Conservation (phyloP, 2,888 invertebrate genomes). For the Thysanoteuthis rhombus region DNA sequence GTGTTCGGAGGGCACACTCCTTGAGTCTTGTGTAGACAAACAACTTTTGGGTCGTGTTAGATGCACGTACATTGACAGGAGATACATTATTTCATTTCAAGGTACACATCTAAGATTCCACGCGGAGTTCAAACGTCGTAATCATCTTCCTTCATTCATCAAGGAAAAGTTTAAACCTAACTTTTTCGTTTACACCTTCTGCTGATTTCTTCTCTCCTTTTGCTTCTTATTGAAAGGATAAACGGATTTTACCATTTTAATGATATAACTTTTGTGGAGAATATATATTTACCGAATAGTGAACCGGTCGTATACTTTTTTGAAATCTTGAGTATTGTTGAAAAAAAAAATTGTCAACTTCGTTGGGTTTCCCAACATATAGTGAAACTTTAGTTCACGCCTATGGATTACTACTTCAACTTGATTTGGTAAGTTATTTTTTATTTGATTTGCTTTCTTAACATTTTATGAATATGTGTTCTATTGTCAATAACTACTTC, state of each 20-base stretch:
- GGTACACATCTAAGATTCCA: background rate
- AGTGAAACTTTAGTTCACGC: background rate
- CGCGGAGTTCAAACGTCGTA: background rate
- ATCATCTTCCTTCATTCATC: background rate
- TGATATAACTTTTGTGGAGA: background rate
- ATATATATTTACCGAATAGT: background rate
- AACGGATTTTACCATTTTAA: background rate
- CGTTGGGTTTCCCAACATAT: background rate
- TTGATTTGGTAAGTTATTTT: background rate
- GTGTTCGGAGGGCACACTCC: background rate
- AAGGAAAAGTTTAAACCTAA: background rate
- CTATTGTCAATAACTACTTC: background rate
- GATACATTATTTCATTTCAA: too few species aligned
- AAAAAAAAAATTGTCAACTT: too few species aligned
- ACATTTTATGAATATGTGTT: background rate
- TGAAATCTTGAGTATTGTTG: too few species aligned
- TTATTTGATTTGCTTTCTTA: background rate
- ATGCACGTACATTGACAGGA: background rate
- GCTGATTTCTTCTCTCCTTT: background rate
- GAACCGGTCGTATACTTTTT: too few species aligned
- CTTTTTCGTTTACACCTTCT: background rate
- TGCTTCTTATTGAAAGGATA: too few species aligned
- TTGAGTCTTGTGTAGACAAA: background rate
- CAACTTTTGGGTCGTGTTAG: background rate
- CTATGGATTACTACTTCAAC: too few species aligned